phyloP scores from a whole-genome alignment of 2,888 invertebrate species.

The Copidosoma aretas region DNA sequence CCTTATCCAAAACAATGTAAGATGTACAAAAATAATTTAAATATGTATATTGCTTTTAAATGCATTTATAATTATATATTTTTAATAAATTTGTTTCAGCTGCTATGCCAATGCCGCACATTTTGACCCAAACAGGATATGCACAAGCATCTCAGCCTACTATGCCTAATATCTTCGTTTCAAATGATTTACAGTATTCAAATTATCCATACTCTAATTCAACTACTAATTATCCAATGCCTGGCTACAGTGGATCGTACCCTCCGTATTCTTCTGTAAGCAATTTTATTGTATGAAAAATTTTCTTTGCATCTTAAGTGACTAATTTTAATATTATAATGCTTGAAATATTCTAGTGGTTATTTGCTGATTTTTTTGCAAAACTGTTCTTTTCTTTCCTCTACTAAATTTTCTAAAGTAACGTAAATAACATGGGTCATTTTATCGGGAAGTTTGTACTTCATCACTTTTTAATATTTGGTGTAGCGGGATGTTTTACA shows the following conservation, averaged over 20 bases:
- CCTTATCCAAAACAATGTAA: slow-evolving; percentile 68
- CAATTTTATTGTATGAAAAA: slow-evolving; percentile 11
- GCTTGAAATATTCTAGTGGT: too few relatives aligned
- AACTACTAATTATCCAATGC: slow-evolving; percentile 48
- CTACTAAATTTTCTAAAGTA: too few relatives aligned
- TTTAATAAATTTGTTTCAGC: slow-evolving; percentile 48
- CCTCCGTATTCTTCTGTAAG: slow-evolving; percentile 56
- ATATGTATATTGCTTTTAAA: background rate
- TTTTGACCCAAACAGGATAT: slow-evolving; percentile 36
- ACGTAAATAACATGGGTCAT: too few relatives aligned
- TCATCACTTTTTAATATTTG: too few relatives aligned
- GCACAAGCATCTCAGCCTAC: slow-evolving; percentile 53
- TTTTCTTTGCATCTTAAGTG: too few relatives aligned
- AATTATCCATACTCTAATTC: slow-evolving; percentile 63
- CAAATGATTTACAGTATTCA: slow-evolving; percentile 50
- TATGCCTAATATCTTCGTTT: slow-evolving; percentile 43
- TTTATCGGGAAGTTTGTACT: too few relatives aligned
- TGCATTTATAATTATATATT: background rate
- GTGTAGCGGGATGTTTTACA: too few relatives aligned
- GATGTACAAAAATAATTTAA: slow-evolving; percentile 39
- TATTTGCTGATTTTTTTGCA: too few relatives aligned
- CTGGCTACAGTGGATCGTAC: slow-evolving; percentile 62
- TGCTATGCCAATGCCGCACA: slow-evolving; percentile 58
- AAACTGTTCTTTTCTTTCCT: too few relatives aligned
- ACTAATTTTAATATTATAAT: too few relatives aligned